Conservation (phyloP, 2,113 vertebrate genomes). For the Protomyctophum bolini region DNA sequence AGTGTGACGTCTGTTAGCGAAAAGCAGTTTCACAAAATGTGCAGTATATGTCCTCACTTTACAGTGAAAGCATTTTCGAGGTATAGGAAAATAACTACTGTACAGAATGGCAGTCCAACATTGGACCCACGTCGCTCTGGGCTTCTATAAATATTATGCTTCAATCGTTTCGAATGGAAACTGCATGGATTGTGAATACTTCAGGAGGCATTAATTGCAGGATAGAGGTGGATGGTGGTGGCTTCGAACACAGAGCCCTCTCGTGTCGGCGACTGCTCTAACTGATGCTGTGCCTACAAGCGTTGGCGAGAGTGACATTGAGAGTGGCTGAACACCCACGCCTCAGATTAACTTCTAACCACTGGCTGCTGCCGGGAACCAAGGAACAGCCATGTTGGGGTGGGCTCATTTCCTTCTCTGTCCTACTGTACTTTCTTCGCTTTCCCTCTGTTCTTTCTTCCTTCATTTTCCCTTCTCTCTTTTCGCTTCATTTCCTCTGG, state of each 20-base stretch:
- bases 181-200: conserved; percentile 3
- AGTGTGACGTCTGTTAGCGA: neutral
- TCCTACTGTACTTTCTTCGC: neutral
- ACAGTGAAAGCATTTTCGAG: neutral
- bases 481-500: too few relatives aligned
- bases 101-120: neutral
- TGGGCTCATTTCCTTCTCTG: neutral
- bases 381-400: neutral
- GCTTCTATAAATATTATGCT: neutral
- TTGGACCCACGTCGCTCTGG: neutral
- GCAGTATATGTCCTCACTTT: neutral
- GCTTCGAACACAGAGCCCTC: conserved; percentile 1
- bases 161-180: neutral
- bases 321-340: neutral
- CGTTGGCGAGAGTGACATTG: neutral
- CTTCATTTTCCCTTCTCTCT: neutral
- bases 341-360: conserved; percentile 2
- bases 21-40: neutral
- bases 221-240: conserved; percentile 1
- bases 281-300: neutral
- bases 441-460: too few relatives aligned
- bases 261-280: neutral
- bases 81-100: neutral
- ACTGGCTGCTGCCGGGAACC: conserved; percentile 1
- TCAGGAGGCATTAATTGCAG: conserved; percentile 1